Percentiles rank a stretch among this genome's conserved stretches.
Conservation (phyloP, 2,888 invertebrate species). For the Oligia latruncula region DNA sequence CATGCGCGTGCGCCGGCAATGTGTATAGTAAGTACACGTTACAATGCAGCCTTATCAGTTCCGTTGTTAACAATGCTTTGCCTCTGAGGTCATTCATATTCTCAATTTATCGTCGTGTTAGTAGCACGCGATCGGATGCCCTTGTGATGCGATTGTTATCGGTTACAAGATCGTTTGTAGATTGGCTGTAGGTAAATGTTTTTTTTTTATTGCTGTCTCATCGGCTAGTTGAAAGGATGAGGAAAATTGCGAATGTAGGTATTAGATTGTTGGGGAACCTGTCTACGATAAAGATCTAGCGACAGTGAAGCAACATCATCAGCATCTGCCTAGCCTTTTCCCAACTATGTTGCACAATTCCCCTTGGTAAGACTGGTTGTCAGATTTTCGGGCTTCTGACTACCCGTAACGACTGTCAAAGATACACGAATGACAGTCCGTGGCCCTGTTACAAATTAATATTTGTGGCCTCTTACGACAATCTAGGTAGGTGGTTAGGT, state of each 20-base stretch:
- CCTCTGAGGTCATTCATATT: constrained; percentile 54
- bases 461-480: no score
- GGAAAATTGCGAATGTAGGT: not conserved
- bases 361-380: no score
- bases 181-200: constrained; percentile 18
- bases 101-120: constrained; percentile 45
- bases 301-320: not conserved
- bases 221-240: constrained; percentile 11
- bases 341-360: no score
- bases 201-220: constrained; percentile 8
- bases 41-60: constrained; percentile 52
- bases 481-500: no score
- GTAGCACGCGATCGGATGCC: constrained; percentile 51
- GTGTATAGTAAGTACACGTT: constrained; percentile 32
- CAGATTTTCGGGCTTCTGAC: no score
- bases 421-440: no score
- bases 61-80: constrained; percentile 49
- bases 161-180: constrained; percentile 42
- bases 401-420: no score
- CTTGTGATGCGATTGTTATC: constrained; percentile 50
- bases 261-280: constrained; percentile 7
- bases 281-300: not conserved
- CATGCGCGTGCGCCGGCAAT: constrained; percentile 47
- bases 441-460: no score
- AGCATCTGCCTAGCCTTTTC: no score